Percentiles rank a stretch among this genome's conserved stretches.
Evolutionary conservation across 2,113 vertebrate genomes (phyloP).

Genomic region (Athene cunicularia): DNA sequence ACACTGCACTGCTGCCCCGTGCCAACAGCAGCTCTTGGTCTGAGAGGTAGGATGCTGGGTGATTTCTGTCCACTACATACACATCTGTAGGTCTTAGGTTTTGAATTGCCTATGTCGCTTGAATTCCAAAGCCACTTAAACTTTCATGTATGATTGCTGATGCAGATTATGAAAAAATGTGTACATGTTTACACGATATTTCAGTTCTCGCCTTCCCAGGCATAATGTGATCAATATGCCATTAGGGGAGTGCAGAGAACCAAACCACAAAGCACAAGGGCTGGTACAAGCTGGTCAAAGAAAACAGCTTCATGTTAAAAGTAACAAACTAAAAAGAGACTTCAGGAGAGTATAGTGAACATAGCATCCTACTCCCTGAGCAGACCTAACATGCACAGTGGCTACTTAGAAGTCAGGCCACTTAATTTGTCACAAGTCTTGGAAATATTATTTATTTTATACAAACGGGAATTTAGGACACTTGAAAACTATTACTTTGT

Average conservation of each 20-base stretch:
- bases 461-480: not conserved
- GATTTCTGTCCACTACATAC: not conserved
- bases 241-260: not conserved
- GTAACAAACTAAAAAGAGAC: constrained; percentile 1
- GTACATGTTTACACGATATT: not conserved
- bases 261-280: not conserved
- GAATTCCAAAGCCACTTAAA: not conserved
- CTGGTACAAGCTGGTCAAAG: not conserved
- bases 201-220: not conserved
- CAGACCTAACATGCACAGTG: not conserved
- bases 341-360: not conserved
- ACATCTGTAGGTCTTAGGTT: not conserved
- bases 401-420: not conserved
- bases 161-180: not conserved
- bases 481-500: not conserved
- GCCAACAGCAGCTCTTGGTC: not conserved
- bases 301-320: not conserved
- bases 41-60: rapidly evolving
- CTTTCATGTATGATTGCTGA: not conserved
- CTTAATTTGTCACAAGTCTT: not conserved
- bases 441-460: not conserved
- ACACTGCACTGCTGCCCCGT: not conserved
- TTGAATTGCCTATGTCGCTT: not conserved
- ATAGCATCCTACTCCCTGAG: not conserved
- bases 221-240: not conserved